A percentile compares a stretch with the other conserved stretches of the same genome.
Evolutionary conservation across 2,113 vertebrate genomes (phyloP).

Genomic region (Podarcis muralis): DNA sequence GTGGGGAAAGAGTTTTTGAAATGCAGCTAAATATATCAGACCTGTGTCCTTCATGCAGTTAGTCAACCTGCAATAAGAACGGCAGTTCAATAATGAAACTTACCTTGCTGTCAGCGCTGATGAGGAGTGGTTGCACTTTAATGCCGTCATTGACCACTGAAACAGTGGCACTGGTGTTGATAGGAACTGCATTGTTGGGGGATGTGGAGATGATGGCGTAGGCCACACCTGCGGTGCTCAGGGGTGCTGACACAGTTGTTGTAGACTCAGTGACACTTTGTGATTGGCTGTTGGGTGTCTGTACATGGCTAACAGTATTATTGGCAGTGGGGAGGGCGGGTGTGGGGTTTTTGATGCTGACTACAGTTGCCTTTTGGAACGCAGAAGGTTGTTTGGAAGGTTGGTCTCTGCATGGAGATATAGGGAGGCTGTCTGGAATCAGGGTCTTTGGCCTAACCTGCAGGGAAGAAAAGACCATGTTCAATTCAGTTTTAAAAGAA

Average conservation of each 20-base stretch:
- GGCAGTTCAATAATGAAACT: not conserved
- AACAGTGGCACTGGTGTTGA: slow-evolving; percentile 71
- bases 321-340: slow-evolving; percentile 93
- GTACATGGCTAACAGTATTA: slow-evolving; percentile 88
- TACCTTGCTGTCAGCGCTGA: slow-evolving; percentile 89
- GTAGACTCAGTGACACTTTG: slow-evolving; percentile 57
- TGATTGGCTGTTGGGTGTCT: slow-evolving; percentile 73
- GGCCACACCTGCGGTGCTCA: slow-evolving; percentile 86
- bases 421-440: slow-evolving; percentile 95
- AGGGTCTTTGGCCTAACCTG: slow-evolving; percentile 99
- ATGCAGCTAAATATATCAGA: not conserved
- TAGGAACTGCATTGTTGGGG: slow-evolving; percentile 74
- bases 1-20: not conserved
- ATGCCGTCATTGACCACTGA: slow-evolving; percentile 84
- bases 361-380: slow-evolving; percentile 85
- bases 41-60: not conserved
- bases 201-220: slow-evolving; percentile 94
- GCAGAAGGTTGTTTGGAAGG: slow-evolving; percentile 84
- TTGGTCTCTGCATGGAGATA: slow-evolving; percentile 84
- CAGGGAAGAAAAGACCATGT: not conserved
- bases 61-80: not conserved
- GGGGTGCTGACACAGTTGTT: slow-evolving; percentile 63
- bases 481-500: not conserved
- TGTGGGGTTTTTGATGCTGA: slow-evolving; percentile 88
- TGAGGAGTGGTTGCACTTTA: slow-evolving; percentile 88